These are phyloP conservation scores for Rambutsinella grinnellia DNA, from an alignment of 2,888 invertebrate species.

Conservation along the genomic window DNA sequence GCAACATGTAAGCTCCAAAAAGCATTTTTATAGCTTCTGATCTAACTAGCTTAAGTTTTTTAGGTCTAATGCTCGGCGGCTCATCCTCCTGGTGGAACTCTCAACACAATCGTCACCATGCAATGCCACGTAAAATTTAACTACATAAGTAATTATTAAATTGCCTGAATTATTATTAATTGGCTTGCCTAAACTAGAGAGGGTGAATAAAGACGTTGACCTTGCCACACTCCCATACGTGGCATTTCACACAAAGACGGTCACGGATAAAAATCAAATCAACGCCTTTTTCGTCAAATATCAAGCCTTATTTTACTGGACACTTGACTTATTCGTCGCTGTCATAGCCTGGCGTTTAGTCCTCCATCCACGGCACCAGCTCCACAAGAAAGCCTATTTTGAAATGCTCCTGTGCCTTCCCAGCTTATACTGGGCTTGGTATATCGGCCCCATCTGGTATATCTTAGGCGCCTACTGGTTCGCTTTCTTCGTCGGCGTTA, in stretches of 20 bases:
- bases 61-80: slow-evolving; percentile 21
- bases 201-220: slow-evolving; percentile 3
- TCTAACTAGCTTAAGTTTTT: not conserved
- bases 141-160: too few relatives aligned
- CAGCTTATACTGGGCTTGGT: not conserved
- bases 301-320: not conserved
- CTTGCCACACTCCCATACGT: slow-evolving; percentile 3
- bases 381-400: too few relatives aligned
- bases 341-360: not conserved
- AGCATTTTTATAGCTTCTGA: not conserved
- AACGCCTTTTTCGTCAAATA: slow-evolving; percentile 3
- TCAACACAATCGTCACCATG: slow-evolving; percentile 33
- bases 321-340: not conserved
- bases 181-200: not conserved
- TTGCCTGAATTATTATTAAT: not conserved
- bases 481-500: not conserved
- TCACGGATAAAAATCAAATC: not conserved
- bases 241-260: slow-evolving; percentile 1
- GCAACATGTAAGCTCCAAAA: slow-evolving; percentile 4
- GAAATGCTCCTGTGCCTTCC: slow-evolving; percentile 1
- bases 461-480: not conserved
- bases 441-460: not conserved
- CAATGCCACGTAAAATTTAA: too few relatives aligned
- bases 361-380: slow-evolving; percentile 4
- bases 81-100: slow-evolving; percentile 34